Evolutionary conservation across 2,113 vertebrate species (phyloP).

Genomic region (Thalassoma bifasciatum): DNA sequence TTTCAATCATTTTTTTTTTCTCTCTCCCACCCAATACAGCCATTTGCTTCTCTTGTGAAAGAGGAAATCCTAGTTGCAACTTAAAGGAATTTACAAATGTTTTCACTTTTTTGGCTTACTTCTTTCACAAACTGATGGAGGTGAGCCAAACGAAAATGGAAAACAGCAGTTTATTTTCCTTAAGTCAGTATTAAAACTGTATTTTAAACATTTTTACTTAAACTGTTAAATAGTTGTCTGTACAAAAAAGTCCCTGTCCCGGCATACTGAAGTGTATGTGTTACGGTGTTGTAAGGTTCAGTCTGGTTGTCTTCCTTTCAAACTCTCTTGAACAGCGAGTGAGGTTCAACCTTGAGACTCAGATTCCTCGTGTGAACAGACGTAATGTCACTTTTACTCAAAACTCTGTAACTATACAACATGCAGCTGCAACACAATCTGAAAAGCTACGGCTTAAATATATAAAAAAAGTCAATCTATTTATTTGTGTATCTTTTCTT

Average conservation of each 20-base stretch:
- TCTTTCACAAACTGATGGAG: conserved; percentile 38
- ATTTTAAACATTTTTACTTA: conserved; percentile 77
- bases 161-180: conserved; percentile 54
- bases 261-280: conserved; percentile 55
- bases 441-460: conserved; percentile 40
- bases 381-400: conserved; percentile 29
- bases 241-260: conserved; percentile 43
- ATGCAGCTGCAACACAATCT: conserved; percentile 36
- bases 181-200: conserved; percentile 82
- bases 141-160: conserved; percentile 31
- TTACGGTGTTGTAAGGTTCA: conserved; percentile 50
- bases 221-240: conserved; percentile 60
- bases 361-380: conserved; percentile 23
- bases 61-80: conserved; percentile 70
- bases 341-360: conserved; percentile 40
- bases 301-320: conserved; percentile 48
- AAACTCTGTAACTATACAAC: conserved; percentile 27
- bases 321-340: conserved; percentile 35
- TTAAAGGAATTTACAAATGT: conserved; percentile 63
- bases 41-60: conserved; percentile 79
- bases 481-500: conserved; percentile 73
- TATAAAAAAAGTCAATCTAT: conserved; percentile 60
- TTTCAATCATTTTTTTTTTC: conserved; percentile 52
- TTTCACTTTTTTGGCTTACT: conserved; percentile 49
- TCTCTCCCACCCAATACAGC: conserved; percentile 63